A percentile compares a stretch with the other conserved stretches of the same genome.
These are phyloP conservation scores for Tenthredo livida DNA, from an alignment of 2,888 invertebrate genomes.

Conservation along the genomic window DNA sequence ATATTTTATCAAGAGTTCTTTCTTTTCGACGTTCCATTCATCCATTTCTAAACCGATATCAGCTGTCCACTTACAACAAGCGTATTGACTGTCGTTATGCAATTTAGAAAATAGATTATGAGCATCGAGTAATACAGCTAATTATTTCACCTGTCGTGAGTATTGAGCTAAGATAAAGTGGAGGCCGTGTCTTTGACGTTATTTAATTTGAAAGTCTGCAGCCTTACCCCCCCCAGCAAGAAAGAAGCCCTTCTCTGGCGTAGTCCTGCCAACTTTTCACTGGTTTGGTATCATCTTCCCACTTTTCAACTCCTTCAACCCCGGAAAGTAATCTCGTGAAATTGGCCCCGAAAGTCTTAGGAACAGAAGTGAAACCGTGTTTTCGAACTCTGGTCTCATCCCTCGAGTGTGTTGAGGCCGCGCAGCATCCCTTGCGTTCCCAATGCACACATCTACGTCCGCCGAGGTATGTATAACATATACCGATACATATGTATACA, in stretches of 20 bases:
- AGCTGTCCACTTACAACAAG: not conserved
- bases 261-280: slow-evolving; percentile 27
- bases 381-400: slow-evolving; percentile 40
- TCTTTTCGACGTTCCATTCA: not conserved
- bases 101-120: not conserved
- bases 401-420: not conserved
- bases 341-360: slow-evolving; percentile 46
- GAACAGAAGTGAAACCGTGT: slow-evolving; percentile 43
- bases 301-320: slow-evolving; percentile 45
- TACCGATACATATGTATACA: not conserved
- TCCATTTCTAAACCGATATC: not conserved
- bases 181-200: not conserved
- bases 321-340: slow-evolving; percentile 47
- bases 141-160: not conserved
- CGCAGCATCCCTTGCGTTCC: not conserved
- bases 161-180: not conserved
- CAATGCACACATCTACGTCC: not conserved
- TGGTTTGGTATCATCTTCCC: not conserved
- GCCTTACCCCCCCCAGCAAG: not conserved
- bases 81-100: not conserved
- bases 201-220: slow-evolving; percentile 24
- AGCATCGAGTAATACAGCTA: not conserved
- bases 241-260: not conserved
- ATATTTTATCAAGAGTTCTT: not conserved
- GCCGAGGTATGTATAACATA: not conserved